Conservation (phyloP, 1,140 invertebrate genomes). For the Mesaphorura yosii region DNA sequence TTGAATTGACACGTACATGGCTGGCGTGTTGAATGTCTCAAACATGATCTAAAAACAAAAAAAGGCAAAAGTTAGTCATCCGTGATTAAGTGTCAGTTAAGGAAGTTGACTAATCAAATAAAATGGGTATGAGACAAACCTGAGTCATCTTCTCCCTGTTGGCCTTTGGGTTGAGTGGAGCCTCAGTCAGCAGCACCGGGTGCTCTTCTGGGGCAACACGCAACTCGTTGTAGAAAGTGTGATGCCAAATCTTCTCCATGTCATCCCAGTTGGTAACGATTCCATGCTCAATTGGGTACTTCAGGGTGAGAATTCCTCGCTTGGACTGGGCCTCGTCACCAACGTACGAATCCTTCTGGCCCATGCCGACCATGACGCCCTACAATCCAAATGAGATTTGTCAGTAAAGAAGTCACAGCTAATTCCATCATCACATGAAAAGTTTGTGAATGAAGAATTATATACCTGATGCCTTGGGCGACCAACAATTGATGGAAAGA, state of each 20-base stretch:
- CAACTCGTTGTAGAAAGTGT: conserved; percentile 32
- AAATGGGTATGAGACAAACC: neutral
- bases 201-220: conserved; percentile 54
- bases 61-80: neutral
- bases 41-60: conserved; percentile 41
- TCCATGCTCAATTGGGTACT: conserved; percentile 51
- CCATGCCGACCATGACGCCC: too few relatives aligned
- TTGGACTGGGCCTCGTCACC: conserved; percentile 9
- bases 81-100: neutral
- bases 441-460: too few relatives aligned
- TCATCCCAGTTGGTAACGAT: conserved; percentile 41
- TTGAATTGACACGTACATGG: conserved; percentile 43
- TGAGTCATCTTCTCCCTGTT: conserved; percentile 52
- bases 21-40: conserved; percentile 45
- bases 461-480: conserved; percentile 42
- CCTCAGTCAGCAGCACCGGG: conserved; percentile 49
- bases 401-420: too few relatives aligned
- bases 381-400: neutral
- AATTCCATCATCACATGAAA: too few relatives aligned
- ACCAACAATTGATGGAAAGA: conserved; percentile 45
- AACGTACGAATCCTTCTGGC: neutral
- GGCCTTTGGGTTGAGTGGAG: conserved; percentile 47
- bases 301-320: conserved; percentile 40
- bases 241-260: conserved; percentile 24
- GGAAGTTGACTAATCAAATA: too few relatives aligned